Percentiles rank a stretch among this genome's conserved stretches.
Conservation (phyloP, 1,140 invertebrate genomes). For the Argopecten irradians region DNA sequence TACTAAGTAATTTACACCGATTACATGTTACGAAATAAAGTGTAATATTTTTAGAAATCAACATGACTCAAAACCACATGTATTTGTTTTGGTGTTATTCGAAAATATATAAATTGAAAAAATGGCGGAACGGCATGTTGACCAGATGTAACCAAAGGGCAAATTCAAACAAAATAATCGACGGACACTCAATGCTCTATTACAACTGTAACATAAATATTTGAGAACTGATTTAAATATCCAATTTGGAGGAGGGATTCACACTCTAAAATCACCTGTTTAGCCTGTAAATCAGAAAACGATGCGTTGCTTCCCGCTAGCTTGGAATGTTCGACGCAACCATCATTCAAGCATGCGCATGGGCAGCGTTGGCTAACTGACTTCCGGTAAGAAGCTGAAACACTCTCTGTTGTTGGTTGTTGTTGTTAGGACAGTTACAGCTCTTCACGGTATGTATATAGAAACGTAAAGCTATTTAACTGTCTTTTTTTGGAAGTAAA, state of each 20-base stretch:
- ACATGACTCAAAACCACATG: background rate
- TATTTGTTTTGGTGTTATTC: slow-evolving; percentile 19
- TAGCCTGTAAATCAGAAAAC: background rate
- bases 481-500: no score
- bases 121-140: background rate
- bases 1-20: no score
- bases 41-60: no score
- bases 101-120: slow-evolving; percentile 1
- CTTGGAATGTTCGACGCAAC: background rate
- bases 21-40: no score
- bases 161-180: background rate
- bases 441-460: no score
- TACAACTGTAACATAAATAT: background rate
- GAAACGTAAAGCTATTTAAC: no score
- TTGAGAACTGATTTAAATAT: background rate
- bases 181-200: background rate
- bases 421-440: no score
- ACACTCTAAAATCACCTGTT: background rate
- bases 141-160: background rate
- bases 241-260: background rate
- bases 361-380: background rate
- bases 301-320: background rate
- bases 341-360: background rate
- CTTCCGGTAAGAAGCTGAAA: background rate
- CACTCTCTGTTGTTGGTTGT: no score